Evolutionary conservation across 1,140 invertebrate species (phyloP).

Genomic region (Zophobas atratus): DNA sequence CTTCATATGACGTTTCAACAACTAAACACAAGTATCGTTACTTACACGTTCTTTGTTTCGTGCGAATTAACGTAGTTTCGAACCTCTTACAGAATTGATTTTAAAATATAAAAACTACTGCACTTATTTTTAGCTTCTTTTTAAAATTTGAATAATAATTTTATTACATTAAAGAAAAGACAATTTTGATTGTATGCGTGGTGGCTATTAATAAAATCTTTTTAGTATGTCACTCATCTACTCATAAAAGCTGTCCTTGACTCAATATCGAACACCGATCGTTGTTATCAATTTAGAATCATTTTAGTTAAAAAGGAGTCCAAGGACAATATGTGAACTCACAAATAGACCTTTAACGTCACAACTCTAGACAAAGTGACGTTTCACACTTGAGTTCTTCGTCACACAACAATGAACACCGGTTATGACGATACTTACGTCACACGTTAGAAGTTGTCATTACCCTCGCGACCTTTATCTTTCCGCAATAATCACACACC

Average conservation of each 20-base stretch:
- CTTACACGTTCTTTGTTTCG: no score
- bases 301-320: constrained; percentile 8
- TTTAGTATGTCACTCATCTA: background rate
- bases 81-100: no score
- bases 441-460: constrained; percentile 16
- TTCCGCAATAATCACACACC: constrained; percentile 6
- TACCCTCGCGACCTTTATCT: constrained; percentile 14
- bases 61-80: no score
- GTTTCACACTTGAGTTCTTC: constrained; percentile 24
- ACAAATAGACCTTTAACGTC: constrained; percentile 19
- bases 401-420: constrained; percentile 21
- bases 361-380: constrained; percentile 17
- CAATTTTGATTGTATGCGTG: no score
- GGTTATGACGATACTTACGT: constrained; percentile 23
- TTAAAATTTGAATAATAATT: no score
- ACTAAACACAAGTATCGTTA: no score
- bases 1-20: no score
- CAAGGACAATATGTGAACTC: constrained; percentile 16
- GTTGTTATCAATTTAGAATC: constrained; percentile 25
- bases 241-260: background rate
- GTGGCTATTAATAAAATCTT: background rate
- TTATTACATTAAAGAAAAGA: no score
- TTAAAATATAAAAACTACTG: no score
- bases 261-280: background rate
- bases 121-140: no score